phyloP scores from a whole-genome alignment of 2,113 vertebrate genomes.

The Scartelaos histophorus region DNA sequence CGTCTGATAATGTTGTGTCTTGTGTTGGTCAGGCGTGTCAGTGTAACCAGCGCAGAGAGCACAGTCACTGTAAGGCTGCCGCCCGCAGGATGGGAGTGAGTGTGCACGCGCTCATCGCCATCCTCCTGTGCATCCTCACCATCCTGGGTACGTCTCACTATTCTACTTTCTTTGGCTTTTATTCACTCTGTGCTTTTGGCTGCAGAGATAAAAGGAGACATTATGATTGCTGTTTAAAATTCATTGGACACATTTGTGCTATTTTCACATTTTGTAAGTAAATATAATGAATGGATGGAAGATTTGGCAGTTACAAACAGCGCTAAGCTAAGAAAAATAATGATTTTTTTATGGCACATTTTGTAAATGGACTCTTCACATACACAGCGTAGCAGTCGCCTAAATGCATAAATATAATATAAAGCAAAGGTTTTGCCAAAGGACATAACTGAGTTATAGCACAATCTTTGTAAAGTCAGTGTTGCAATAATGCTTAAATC shows the following conservation, averaged over 20 bases:
- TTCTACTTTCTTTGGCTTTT: not conserved
- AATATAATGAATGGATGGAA: too few relatives aligned
- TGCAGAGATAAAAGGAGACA: too few relatives aligned
- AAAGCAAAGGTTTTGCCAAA: not conserved
- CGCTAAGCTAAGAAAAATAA: too few relatives aligned
- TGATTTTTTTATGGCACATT: too few relatives aligned
- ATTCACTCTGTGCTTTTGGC: not conserved
- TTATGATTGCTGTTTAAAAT: too few relatives aligned
- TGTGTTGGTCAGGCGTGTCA: constrained; percentile 75
- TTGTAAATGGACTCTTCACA: too few relatives aligned
- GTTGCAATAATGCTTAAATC: not conserved
- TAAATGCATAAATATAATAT: not conserved
- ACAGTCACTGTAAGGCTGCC: constrained; percentile 78
- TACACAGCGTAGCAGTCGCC: too few relatives aligned
- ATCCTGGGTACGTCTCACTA: constrained; percentile 80
- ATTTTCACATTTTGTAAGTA: too few relatives aligned
- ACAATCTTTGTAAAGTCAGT: not conserved
- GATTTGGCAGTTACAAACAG: too few relatives aligned
- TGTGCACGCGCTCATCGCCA: constrained; percentile 85
- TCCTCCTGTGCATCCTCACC: constrained; percentile 86
- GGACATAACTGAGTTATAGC: not conserved
- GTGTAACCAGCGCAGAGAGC: constrained; percentile 77
- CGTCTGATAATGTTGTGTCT: not conserved
- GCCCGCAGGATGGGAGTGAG: constrained; percentile 76
- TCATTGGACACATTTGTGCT: too few relatives aligned